phyloP scores from a whole-genome alignment of 2,113 vertebrate genomes.

The Lanius collurio region DNA sequence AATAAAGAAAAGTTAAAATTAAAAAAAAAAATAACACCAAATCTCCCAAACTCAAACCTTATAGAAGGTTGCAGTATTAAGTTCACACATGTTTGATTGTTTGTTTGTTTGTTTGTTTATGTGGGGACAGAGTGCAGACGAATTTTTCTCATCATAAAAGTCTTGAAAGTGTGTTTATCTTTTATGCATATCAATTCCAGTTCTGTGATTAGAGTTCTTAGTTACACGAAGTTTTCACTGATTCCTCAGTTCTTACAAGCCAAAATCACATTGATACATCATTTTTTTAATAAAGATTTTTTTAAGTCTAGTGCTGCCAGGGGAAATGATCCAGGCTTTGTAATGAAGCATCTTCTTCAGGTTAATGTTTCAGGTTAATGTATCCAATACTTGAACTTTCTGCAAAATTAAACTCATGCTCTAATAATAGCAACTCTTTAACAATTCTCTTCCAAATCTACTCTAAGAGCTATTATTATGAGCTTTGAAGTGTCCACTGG shows the following conservation, averaged over 20 bases:
- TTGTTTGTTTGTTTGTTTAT: neutral
- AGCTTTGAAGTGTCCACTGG: neutral
- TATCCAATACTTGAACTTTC: neutral
- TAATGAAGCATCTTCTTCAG: neutral
- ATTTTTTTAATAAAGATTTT: neutral
- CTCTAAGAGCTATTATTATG: neutral
- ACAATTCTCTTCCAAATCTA: neutral
- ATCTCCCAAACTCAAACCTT: neutral
- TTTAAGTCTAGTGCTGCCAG: neutral
- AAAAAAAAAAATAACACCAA: neutral
- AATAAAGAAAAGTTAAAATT: neutral
- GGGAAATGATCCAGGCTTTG: neutral
- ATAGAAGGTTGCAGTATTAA: neutral
- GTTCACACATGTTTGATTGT: neutral
- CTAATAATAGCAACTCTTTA: neutral
- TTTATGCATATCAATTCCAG: neutral
- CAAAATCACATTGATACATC: neutral
- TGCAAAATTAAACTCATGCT: neutral
- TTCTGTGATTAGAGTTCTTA: neutral
- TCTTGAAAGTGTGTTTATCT: neutral
- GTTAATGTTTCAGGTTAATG: neutral
- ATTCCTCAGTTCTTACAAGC: neutral
- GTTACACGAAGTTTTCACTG: neutral
- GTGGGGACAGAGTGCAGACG: accelerated
- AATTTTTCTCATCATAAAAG: neutral